Conservation (phyloP, 35 echinoderm and acorn worm genomes). For the Ophiothrix spiculata region DNA sequence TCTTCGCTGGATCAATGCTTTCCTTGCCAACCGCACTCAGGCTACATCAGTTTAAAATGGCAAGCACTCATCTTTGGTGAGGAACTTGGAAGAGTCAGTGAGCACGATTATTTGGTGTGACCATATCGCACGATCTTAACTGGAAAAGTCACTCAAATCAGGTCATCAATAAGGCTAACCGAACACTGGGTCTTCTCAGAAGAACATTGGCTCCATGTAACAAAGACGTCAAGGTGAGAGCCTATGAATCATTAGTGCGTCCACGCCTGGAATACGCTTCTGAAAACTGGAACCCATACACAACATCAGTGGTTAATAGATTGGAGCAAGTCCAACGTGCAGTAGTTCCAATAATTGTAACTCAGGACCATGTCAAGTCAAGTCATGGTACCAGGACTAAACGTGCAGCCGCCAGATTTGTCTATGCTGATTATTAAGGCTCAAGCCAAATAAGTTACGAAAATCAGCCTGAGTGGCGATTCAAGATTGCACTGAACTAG, state of each 20-base stretch:
- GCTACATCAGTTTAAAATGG: background rate
- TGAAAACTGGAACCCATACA: constrained; percentile 5
- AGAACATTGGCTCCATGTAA: constrained; percentile 17
- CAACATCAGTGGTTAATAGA: background rate
- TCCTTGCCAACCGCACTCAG: background rate
- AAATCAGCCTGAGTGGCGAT: too few species aligned
- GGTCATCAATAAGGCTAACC: constrained; percentile 9
- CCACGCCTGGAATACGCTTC: background rate
- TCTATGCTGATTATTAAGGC: too few species aligned
- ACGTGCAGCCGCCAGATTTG: too few species aligned
- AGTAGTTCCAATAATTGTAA: too few species aligned
- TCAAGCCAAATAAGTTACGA: too few species aligned
- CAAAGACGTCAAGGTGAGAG: background rate
- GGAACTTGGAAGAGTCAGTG: background rate
- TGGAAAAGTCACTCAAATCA: background rate
- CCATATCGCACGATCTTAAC: constrained; percentile 5
- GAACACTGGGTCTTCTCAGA: constrained; percentile 15
- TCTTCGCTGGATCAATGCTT: constrained; percentile 14
- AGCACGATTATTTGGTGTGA: constrained; percentile 30
- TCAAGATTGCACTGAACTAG: too few species aligned
- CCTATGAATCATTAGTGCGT: constrained; percentile 17
- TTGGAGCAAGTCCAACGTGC: constrained; percentile 2
- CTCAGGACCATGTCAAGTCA: too few species aligned
- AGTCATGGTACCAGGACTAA: too few species aligned
- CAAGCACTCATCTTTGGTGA: background rate